A percentile compares a stretch with the other conserved stretches of the same genome.
These are phyloP conservation scores for Crenichthys baileyi DNA, from an alignment of 2,797 vertebrate genomes.

Conservation along the genomic window DNA sequence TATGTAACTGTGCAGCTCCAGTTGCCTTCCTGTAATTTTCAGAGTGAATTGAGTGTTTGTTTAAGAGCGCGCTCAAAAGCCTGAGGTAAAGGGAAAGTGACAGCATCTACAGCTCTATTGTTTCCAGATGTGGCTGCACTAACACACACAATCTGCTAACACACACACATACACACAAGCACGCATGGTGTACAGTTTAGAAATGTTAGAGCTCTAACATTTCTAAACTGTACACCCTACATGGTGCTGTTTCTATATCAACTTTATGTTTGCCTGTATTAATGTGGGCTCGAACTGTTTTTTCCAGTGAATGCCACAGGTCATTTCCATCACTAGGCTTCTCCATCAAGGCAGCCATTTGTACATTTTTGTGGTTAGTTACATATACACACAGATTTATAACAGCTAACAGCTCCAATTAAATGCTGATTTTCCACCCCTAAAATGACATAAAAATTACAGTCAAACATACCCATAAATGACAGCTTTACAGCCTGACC, in stretches of 20 bases:
- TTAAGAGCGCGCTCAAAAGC: constrained; percentile 73
- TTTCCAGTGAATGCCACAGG: constrained; percentile 26
- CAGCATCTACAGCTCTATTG: constrained; percentile 75
- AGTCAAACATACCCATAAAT: constrained; percentile 16
- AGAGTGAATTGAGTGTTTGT: constrained; percentile 79
- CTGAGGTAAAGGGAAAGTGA: constrained; percentile 78
- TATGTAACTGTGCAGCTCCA: constrained; percentile 61
- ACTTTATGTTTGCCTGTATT: neutral
- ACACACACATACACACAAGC: constrained; percentile 21
- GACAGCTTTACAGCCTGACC: constrained; percentile 21
- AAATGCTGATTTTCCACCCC: constrained; percentile 18
- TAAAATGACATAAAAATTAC: constrained; percentile 23
- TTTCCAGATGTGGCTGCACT: constrained; percentile 75
- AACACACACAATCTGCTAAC: constrained; percentile 30
- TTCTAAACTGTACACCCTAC: constrained; percentile 35
- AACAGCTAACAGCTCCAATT: neutral
- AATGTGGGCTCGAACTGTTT: constrained; percentile 3
- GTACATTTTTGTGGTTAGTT: constrained; percentile 30
- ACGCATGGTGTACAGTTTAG: too few species aligned
- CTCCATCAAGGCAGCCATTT: constrained; percentile 22
- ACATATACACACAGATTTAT: constrained; percentile 18
- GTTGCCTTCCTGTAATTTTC: constrained; percentile 80
- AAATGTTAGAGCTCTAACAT: constrained; percentile 14
- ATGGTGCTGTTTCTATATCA: constrained; percentile 23
- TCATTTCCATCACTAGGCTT: constrained; percentile 32